Evolutionary conservation across 2,113 vertebrate species (phyloP).

Genomic region (Lasiurus borealis): DNA sequence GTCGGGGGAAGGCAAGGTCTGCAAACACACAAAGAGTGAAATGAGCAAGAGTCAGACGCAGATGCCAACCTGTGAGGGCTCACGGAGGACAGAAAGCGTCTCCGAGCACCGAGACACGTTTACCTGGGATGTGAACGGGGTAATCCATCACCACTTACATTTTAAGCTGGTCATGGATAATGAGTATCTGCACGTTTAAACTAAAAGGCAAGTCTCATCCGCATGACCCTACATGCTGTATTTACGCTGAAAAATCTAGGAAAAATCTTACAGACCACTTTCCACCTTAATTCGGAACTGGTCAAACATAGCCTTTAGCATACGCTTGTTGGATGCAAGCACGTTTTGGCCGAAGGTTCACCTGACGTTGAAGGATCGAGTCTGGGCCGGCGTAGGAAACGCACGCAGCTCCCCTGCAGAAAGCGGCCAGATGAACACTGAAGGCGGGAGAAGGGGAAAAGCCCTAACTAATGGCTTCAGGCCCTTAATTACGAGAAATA

Average conservation of each 20-base stretch:
- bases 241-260: background rate
- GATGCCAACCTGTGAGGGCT: background rate
- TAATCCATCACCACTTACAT: conserved; percentile 25
- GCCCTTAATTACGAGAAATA: conserved; percentile 81
- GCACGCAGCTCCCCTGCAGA: conserved; percentile 24
- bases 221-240: background rate
- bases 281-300: conserved; percentile 55
- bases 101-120: background rate
- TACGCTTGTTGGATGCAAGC: background rate
- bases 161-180: conserved; percentile 18
- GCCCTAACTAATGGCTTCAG: conserved; percentile 80
- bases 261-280: background rate
- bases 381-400: conserved; percentile 62
- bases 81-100: background rate
- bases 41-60: background rate
- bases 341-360: conserved; percentile 66
- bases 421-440: conserved; percentile 76
- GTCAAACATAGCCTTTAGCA: conserved; percentile 50
- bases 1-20: background rate
- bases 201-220: conserved; percentile 37
- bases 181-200: conserved; percentile 22
- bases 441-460: conserved; percentile 72
- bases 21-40: conserved; percentile 10
- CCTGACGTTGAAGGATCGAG: conserved; percentile 60
- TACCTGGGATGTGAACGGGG: background rate